Base-by-base conservation (phyloP, 2,797 vertebrate genomes). In the Phalloptychus januarius region DNA sequence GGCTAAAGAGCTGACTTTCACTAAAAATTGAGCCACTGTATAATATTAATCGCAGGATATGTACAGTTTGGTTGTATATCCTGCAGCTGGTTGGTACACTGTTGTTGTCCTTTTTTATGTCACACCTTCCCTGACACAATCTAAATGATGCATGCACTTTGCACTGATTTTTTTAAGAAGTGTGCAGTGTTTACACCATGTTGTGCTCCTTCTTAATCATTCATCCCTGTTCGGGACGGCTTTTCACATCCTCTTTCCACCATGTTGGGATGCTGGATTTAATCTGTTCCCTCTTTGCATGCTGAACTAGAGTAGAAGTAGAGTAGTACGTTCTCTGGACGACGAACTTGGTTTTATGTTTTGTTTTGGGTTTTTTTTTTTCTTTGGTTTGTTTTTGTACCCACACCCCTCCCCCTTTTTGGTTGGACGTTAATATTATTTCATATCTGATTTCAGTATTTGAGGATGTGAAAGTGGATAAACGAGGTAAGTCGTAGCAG, bases 361-460 rank as follows among this genome's bases (percentile, higher is more conserved):
- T 82, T 83, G 31, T 58, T 80, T 74, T 78, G 11, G 56, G 58
- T 69, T 86, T 83, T 74, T 42, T 76, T 79, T 76, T 69, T 52
- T 11, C 50, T 52, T 52, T 58, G 54, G 56, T 61, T 61, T 61
- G 56, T 61, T 61, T 61, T 61, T 61, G 25, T 58, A 31, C 54
- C 54, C 54, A n/a, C n/a, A 28, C 5, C n/a, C 73, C 78, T 44
- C 42, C 65, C 72, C 75, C 25, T n/a, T 85, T 84, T 92, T 71
- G 83, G 81, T 92, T 93, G 85, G 84, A 89, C 82, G 88, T 95
- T 95, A 94, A 93, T 95, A 89, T 94, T 73, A 92, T 92, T 94
- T 95, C 81, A 93, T 96, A 92, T 96, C 94, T 96, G 93, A 95
- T 96, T 96, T 95, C 95, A 96, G 96, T 96, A 94, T 81, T 84